Conservation (phyloP, 2,888 invertebrate species). For the Troilus luridus region DNA sequence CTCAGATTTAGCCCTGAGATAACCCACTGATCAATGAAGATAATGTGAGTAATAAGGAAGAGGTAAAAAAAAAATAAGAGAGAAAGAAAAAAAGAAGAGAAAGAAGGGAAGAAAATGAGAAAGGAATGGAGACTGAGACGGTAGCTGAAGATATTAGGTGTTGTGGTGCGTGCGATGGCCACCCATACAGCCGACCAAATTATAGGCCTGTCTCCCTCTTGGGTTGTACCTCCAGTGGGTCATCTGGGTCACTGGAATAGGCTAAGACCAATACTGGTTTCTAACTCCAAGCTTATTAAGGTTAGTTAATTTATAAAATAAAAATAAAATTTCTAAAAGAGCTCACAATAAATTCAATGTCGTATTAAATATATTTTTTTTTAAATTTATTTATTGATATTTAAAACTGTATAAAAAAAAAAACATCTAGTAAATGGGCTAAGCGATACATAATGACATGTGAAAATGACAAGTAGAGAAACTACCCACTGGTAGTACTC, state of each 20-base stretch:
- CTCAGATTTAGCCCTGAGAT: not conserved
- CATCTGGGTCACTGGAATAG: constrained; percentile 15
- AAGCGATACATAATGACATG: too few relatives aligned
- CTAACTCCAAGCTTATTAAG: not conserved
- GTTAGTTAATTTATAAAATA: too few relatives aligned
- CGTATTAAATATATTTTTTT: too few relatives aligned
- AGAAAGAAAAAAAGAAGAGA: not conserved
- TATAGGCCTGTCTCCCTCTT: not conserved
- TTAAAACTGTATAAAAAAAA: too few relatives aligned
- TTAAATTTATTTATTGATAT: too few relatives aligned
- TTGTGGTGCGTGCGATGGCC: constrained; percentile 14
- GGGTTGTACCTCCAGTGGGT: not conserved
- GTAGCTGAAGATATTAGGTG: constrained; percentile 25
- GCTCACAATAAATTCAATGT: too few relatives aligned
- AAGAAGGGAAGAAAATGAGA: not conserved
- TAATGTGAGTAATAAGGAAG: constrained; percentile 7
- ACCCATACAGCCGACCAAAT: not conserved
- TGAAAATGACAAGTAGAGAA: too few relatives aligned
- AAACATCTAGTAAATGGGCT: too few relatives aligned
- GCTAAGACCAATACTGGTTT: not conserved
- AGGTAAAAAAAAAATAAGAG: not conserved
- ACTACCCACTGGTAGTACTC: too few relatives aligned
- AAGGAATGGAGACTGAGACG: not conserved
- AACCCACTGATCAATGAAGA: constrained; percentile 1
- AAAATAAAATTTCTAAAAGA: too few relatives aligned